These are phyloP conservation scores for Erpobdella octoculata DNA, from an alignment of 2,888 invertebrate species.

Conservation along the genomic window DNA sequence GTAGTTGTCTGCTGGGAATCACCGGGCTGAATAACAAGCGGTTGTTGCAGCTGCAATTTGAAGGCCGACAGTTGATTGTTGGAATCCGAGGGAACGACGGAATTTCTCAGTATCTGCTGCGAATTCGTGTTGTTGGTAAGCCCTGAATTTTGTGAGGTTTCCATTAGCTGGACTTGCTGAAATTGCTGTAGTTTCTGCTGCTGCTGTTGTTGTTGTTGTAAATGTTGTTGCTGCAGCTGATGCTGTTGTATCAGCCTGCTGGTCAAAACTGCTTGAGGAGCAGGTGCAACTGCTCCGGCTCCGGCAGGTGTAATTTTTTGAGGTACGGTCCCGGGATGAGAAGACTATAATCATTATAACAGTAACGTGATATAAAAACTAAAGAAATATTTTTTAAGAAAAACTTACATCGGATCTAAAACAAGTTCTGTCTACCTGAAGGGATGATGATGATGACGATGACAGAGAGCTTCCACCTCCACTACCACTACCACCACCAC, in stretches of 20 bases:
- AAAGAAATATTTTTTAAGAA: too few relatives aligned
- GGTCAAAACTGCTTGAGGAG: constrained; percentile 6
- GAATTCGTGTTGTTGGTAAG: not conserved
- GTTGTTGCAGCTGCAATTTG: not conserved
- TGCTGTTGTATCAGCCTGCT: constrained; percentile 12
- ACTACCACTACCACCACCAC: constrained; percentile 45
- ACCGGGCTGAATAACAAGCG: not conserved
- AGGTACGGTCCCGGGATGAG: constrained; percentile 7
- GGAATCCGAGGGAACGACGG: not conserved
- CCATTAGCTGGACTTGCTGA: not conserved
- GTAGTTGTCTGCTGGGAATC: not conserved
- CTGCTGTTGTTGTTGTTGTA: constrained; percentile 20
- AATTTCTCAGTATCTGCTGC: not conserved
- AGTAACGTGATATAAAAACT: not conserved
- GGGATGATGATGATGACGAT: not conserved
- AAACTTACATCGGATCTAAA: not conserved
- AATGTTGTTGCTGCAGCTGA: constrained; percentile 17
- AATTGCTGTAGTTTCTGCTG: constrained; percentile 22
- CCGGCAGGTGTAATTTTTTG: constrained; percentile 12
- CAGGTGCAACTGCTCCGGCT: not conserved
- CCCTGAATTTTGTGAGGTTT: not conserved
- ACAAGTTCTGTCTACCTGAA: not conserved
- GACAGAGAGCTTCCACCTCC: constrained; percentile 14
- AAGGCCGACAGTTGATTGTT: not conserved
- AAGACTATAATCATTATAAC: not conserved